These are phyloP conservation scores for Caenorhabditis tropicalis DNA, from an alignment of 1,140 invertebrate species.

Conservation along the genomic window DNA sequence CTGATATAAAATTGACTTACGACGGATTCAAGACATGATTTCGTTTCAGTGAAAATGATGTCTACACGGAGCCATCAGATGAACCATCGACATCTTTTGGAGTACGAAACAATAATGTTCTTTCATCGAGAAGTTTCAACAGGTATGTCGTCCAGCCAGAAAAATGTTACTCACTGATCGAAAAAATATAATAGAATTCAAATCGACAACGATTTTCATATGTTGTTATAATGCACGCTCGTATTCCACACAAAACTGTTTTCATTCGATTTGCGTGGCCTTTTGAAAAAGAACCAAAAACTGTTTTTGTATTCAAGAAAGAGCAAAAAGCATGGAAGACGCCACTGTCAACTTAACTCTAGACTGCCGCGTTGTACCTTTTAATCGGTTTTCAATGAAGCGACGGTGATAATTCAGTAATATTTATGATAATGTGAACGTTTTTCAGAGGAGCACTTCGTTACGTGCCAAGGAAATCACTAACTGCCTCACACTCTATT, in stretches of 20 bases:
- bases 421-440: conserved; percentile 7
- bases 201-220: background rate
- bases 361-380: conserved; percentile 15
- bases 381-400: conserved; percentile 34
- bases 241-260: background rate
- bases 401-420: conserved; percentile 10
- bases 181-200: background rate
- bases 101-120: conserved; percentile 20
- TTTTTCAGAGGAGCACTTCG: conserved; percentile 25
- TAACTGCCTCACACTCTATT: conserved; percentile 18
- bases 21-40: background rate
- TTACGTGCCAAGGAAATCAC: conserved; percentile 18
- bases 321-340: background rate
- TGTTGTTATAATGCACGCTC: background rate
- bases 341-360: background rate
- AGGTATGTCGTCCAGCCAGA: background rate
- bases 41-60: conserved; percentile 22
- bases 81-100: conserved; percentile 28
- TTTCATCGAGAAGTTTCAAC: conserved; percentile 32
- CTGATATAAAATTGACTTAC: background rate
- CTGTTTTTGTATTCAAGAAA: background rate
- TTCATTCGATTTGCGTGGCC: background rate
- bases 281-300: background rate
- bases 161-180: no score
- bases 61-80: conserved; percentile 29